Percentiles rank a stretch among this genome's conserved stretches.
Evolutionary conservation across 2,888 invertebrate genomes (phyloP).

Genomic region (Marronus borbonicus): DNA sequence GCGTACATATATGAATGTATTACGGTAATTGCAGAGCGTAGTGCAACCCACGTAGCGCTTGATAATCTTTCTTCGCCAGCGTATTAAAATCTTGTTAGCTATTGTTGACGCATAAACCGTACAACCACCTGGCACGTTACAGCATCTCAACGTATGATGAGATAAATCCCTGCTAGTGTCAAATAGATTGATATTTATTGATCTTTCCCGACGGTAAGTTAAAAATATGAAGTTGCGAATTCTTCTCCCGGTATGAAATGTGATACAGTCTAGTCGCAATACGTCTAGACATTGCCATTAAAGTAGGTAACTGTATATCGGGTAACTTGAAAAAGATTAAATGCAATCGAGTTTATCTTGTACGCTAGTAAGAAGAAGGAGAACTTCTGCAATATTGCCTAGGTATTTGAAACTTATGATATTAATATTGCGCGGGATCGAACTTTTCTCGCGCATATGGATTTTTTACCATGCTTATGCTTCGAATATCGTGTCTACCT

Average conservation of each 20-base stretch:
- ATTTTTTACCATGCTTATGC: constrained; percentile 4
- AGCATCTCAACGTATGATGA: neutral
- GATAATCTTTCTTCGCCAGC: neutral
- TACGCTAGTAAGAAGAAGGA: neutral
- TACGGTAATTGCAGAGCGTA: neutral
- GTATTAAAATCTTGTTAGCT: neutral
- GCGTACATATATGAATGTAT: neutral
- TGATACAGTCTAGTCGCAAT: too few species aligned
- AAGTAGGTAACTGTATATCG: constrained; percentile 3
- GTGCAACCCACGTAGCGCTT: neutral
- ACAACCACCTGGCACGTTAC: neutral
- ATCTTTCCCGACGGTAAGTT: too few species aligned
- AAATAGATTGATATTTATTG: too few species aligned
- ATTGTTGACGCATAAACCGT: neutral
- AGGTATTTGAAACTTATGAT: constrained; percentile 17
- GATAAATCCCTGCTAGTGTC: too few species aligned
- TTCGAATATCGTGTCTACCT: neutral
- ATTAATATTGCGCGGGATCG: constrained; percentile 22
- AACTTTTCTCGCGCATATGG: constrained; percentile 17
- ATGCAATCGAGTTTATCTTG: neutral
- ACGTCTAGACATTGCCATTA: constrained; percentile 19
- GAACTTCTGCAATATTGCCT: constrained; percentile 8
- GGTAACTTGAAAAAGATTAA: constrained; percentile 25
- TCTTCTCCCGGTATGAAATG: too few species aligned
- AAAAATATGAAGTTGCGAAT: too few species aligned